Conservation (phyloP, 2,113 vertebrate species). For the Prunella himalayana region DNA sequence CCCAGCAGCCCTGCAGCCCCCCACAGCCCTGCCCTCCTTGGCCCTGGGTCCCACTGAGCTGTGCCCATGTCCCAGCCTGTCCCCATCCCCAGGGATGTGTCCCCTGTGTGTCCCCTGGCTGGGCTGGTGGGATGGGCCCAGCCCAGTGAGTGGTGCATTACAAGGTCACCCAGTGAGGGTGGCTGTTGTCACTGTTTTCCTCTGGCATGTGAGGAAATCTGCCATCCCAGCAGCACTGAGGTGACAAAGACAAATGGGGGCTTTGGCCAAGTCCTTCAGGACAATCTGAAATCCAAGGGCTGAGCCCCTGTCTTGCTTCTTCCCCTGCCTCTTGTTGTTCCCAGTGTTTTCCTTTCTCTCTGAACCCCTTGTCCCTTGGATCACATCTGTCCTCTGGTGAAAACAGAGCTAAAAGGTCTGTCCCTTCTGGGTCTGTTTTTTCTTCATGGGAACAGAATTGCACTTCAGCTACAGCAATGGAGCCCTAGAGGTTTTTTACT, state of each 20-base stretch:
- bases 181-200: rapidly evolving
- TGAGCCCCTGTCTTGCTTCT: background rate
- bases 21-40: background rate
- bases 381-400: background rate
- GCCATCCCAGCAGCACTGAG: rapidly evolving
- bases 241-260: rapidly evolving
- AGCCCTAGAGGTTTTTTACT: background rate
- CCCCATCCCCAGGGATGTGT: background rate
- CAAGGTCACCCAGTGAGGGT: background rate
- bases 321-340: background rate
- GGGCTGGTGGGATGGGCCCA: too few species aligned
- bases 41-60: rapidly evolving
- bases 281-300: background rate
- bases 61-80: background rate
- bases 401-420: background rate
- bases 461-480: background rate
- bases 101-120: background rate
- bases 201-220: background rate
- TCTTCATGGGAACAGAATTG: background rate
- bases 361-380: background rate
- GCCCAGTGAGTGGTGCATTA: background rate
- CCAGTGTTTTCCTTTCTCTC: background rate
- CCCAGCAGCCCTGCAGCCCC: background rate
- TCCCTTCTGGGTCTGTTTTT: background rate
- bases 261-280: background rate